Percentiles rank a stretch among this genome's conserved stretches.
Conservation (phyloP, 2,797 vertebrate species). For the Glyptemys insculpta region DNA sequence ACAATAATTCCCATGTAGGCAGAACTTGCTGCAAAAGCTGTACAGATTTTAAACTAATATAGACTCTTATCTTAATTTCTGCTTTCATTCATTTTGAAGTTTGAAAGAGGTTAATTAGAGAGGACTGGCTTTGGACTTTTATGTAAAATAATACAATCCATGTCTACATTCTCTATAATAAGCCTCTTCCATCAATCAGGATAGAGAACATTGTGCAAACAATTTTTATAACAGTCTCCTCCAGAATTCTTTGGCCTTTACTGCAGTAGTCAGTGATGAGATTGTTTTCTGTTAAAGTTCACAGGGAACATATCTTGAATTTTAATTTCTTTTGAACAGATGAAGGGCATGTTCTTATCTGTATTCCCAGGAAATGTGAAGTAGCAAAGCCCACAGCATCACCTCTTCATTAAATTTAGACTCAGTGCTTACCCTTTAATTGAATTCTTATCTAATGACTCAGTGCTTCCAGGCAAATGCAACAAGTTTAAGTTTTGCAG, state of each 20-base stretch:
- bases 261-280: not conserved
- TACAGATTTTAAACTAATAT: conserved; percentile 25
- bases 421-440: conserved; percentile 36
- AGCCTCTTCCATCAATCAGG: not conserved
- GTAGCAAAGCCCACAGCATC: conserved; percentile 8
- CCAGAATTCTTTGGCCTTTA: conserved; percentile 29
- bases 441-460: conserved; percentile 61
- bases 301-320: not conserved
- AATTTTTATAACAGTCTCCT: not conserved
- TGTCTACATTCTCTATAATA: not conserved
- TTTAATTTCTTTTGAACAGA: conserved; percentile 42
- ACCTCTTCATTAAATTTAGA: conserved; percentile 43
- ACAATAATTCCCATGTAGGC: not conserved
- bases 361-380: not conserved
- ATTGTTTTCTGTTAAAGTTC: conserved; percentile 9
- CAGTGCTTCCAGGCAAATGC: conserved; percentile 26
- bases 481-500: conserved; percentile 16
- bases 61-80: not conserved
- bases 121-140: not conserved
- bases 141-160: not conserved
- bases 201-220: not conserved
- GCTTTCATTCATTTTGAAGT: conserved; percentile 25
- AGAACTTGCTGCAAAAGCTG: not conserved
- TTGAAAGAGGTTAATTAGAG: not conserved
- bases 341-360: conserved; percentile 23